Evolutionary conservation across 2,797 vertebrate genomes (phyloP).

Genomic region (Pangasius sanitwongsei): DNA sequence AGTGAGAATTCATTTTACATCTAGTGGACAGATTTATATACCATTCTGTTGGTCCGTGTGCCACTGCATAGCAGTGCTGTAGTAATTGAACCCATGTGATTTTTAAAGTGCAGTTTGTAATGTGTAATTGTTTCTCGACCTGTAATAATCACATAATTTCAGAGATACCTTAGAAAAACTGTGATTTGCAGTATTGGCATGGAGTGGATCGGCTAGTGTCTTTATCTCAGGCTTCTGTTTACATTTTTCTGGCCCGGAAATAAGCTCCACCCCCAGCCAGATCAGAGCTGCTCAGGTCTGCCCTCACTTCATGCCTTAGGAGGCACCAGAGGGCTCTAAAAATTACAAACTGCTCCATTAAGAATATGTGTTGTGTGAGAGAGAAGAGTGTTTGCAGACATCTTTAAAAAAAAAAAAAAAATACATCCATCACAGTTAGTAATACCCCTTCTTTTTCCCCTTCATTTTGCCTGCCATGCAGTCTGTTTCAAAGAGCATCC

Average conservation of each 20-base stretch:
- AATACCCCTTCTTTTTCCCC: not conserved
- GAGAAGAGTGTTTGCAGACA: not conserved
- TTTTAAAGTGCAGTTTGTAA: slow-evolving; percentile 27
- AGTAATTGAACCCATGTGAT: not conserved
- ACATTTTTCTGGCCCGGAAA: slow-evolving; percentile 33
- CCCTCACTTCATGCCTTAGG: slow-evolving; percentile 20
- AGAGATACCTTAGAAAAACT: slow-evolving; percentile 4
- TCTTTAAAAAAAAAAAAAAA: not conserved
- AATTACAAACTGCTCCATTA: slow-evolving; percentile 18
- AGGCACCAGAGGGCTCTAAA: slow-evolving; percentile 30
- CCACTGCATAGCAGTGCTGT: slow-evolving; percentile 7
- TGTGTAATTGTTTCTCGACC: slow-evolving; percentile 4
- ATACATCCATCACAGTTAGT: not conserved
- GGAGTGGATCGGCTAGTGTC: slow-evolving; percentile 3
- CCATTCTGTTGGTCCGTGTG: slow-evolving; percentile 2
- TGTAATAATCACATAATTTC: slow-evolving; percentile 2
- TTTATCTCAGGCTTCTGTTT: slow-evolving; percentile 44
- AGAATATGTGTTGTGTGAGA: not conserved
- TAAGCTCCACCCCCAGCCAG: slow-evolving; percentile 22
- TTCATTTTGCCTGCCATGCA: slow-evolving; percentile 48
- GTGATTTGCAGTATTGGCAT: slow-evolving; percentile 20
- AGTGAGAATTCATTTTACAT: not conserved
- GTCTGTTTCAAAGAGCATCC: slow-evolving; percentile 64
- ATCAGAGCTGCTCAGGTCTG: slow-evolving; percentile 34
- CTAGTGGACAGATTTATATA: slow-evolving; percentile 4